Base-by-base conservation (phyloP, 1,140 invertebrate genomes). In the Aphidius gifuensis region DNA sequence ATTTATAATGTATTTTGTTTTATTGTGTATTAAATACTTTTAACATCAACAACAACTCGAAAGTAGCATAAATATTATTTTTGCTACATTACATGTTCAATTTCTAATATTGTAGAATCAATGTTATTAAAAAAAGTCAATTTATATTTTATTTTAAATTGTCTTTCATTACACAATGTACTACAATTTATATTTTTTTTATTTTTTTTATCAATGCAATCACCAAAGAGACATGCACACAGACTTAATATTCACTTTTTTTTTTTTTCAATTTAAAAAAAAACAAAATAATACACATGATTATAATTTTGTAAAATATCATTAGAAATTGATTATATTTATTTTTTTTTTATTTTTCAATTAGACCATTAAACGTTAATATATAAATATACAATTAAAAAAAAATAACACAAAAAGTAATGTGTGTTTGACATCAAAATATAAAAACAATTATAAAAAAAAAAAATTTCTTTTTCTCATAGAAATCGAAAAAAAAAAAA, bases 151-250 rank as follows among this genome's bases (percentile, higher is more conserved):
- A 32, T 32, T 16, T 16, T 32, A 32, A 4, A 2, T 32, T 32
- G 23, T 32, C 23, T 32, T 32, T 32, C 4, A 32, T 32, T 32
- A 32, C 23, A 32, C 23, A 32, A 32, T 32, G 23, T 32, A 32
- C 23, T 32, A 32, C 23, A 3, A 32, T 32, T 32, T 32, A 3
- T 32, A 32, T 1, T 3, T 32, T 32, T 32, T 32, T 1, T 32
- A 32, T 32, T 32, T 32, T 32, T 32, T 32, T 16, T 1, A 16
- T 16, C 23, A 32, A 32, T 32, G 23, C 23, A 32, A 63, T 55
- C 61, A 66, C 61, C 64, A 66, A 66, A 66, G 64, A 66, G 64
- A 66, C 61, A 66, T 66, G 61, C 64, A 66, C 64, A 66, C 64
- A 60, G 64, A 66, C 64, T 42, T n/a, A 40, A 9, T 6, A 55